Base-by-base conservation (phyloP, 1,140 invertebrate species). In the Luehdorfia chinensis region DNA sequence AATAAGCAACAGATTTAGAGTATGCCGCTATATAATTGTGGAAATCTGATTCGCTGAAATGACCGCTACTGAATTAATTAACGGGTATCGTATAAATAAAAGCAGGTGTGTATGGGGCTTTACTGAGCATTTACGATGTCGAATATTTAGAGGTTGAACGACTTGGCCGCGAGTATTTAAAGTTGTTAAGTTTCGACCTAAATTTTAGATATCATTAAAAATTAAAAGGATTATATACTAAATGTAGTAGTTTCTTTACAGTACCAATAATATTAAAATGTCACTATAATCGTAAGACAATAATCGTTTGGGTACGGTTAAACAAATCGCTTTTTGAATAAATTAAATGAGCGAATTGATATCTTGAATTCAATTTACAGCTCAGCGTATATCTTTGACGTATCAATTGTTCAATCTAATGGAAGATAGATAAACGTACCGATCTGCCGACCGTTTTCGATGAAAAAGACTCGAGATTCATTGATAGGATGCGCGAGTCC, bases 371-470 rank as follows among this genome's bases (percentile, higher is more conserved):
- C 78, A 81, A 83, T 85, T 83, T 81, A 78, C 72, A 78, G 75
- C 77, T 79, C 74, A 66, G 61, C 76, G 71, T 80, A 83, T 71
- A 80, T 78, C 67, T 78, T 63, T 70, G 75, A 83, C 75, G 74
- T 83, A 85, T 81, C 78, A 75, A 77, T 83, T 83, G 76, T 77
- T 79, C 70, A 68, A 85, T 85, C 75, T 83, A 65, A 72, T 69
- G 50, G 66, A 75, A 75, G 74, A 72, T 70, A 75, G 77, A 83
- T 83, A 81, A 85, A 81, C 73, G 75, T 65, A 76, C 58, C 73
- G 70, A 79, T 78, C 62, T 61, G 61, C 49, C 60, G 71, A 81
- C 78, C 63, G 68, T 55, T 70, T 66, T 69, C 66, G 69, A 74
- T 80, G 75, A 80, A 84, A 83, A 75, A 79, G 69, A 73, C 66